These are phyloP conservation scores for Microplitis deprimator DNA, from an alignment of 2,888 invertebrate species.

Conservation along the genomic window DNA sequence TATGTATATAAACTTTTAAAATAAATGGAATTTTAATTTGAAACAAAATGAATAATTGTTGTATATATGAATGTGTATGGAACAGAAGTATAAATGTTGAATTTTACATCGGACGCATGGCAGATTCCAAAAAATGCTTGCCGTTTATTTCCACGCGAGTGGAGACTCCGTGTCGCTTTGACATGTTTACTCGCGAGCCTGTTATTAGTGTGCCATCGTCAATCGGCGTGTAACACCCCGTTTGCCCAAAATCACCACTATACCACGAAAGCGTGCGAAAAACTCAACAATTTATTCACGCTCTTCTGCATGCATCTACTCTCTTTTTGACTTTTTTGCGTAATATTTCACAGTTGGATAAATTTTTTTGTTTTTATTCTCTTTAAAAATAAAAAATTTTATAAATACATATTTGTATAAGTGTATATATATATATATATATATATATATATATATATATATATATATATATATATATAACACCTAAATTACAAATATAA, in stretches of 20 bases:
- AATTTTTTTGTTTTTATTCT: neutral
- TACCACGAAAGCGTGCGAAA: slow-evolving; percentile 10
- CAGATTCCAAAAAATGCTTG: slow-evolving; percentile 14
- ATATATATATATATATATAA: too few relatives aligned
- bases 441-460: too few relatives aligned
- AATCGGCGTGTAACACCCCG: slow-evolving; percentile 20
- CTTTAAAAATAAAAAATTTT: neutral
- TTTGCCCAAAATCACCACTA: slow-evolving; percentile 13
- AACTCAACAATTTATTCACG: slow-evolving; percentile 29
- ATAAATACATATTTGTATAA: too few relatives aligned
- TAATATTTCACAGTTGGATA: slow-evolving; percentile 16
- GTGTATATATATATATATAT: too few relatives aligned
- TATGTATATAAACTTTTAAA: neutral
- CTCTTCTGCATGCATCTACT: neutral
- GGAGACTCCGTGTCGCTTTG: slow-evolving; percentile 9
- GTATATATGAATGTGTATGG: neutral
- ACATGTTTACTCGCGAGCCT: slow-evolving; percentile 18
- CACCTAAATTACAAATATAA: too few relatives aligned
- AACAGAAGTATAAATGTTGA: slow-evolving; percentile 1
- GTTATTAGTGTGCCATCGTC: slow-evolving; percentile 29
- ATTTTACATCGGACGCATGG: slow-evolving; percentile 2
- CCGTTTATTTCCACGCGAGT: slow-evolving; percentile 24
- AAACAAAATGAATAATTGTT: slow-evolving; percentile 7
- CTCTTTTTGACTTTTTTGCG: neutral
- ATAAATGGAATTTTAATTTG: neutral